These are phyloP conservation scores for Perca schrenkii DNA, from an alignment of 2,113 vertebrate genomes.

Conservation along the genomic window DNA sequence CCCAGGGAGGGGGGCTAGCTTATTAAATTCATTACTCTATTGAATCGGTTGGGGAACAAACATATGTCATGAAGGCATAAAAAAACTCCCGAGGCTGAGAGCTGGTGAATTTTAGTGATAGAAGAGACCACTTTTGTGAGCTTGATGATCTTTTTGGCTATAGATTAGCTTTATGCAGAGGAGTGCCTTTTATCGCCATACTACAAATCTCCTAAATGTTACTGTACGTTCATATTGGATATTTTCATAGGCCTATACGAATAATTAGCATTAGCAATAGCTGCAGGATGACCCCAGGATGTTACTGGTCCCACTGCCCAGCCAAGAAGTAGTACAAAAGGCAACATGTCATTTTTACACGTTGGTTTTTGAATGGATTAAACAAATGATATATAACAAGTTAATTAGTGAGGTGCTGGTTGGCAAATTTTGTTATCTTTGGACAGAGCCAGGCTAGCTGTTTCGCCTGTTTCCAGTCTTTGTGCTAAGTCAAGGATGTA, in stretches of 20 bases:
- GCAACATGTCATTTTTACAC: background rate
- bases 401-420: background rate
- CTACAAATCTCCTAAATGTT: background rate
- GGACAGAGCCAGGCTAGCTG: background rate
- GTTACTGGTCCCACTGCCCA: background rate
- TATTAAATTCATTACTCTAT: constrained; percentile 61
- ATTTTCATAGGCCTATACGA: too few species aligned
- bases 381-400: background rate
- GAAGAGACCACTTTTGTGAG: background rate
- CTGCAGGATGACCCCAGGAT: background rate
- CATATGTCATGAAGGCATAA: constrained; percentile 42
- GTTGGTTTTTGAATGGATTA: background rate
- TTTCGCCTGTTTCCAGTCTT: background rate
- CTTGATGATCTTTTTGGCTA: constrained; percentile 10
- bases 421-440: background rate
- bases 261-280: background rate
- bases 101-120: constrained; percentile 4
- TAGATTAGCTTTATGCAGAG: background rate
- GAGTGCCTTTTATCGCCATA: background rate
- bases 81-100: constrained; percentile 11
- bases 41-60: constrained; percentile 38
- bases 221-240: background rate
- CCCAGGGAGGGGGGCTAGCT: constrained; percentile 14
- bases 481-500: background rate
- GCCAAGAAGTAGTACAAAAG: background rate